phyloP scores from a whole-genome alignment of 2,888 invertebrate genomes.

The Muscina levida region DNA sequence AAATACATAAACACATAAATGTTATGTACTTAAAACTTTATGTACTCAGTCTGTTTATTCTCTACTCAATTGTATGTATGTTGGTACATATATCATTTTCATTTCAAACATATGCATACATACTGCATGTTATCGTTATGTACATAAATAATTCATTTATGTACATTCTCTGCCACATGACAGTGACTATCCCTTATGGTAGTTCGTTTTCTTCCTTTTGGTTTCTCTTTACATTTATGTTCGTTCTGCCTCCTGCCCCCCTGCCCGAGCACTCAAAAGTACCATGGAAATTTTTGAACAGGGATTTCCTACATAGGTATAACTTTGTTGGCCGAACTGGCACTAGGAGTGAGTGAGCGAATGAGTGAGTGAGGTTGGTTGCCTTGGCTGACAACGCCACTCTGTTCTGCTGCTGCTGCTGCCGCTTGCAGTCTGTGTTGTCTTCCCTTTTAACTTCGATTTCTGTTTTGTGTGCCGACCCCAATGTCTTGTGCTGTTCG shows the following conservation, averaged over 20 bases:
- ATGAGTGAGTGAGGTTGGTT: too few relatives aligned
- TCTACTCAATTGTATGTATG: too few relatives aligned
- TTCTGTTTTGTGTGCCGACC: too few relatives aligned
- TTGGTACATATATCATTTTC: constrained; percentile 30
- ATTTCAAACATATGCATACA: too few relatives aligned
- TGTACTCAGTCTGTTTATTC: too few relatives aligned
- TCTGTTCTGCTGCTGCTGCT: too few relatives aligned
- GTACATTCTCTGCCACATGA: not conserved
- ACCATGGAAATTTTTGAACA: too few relatives aligned
- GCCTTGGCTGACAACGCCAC: not conserved
- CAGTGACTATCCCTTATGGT: constrained; percentile 54
- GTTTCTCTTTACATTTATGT: constrained; percentile 13
- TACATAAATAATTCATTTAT: constrained; percentile 12
- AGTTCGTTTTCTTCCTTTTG: too few relatives aligned
- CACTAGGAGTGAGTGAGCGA: constrained; percentile 27
- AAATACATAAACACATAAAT: not conserved
- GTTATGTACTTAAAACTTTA: too few relatives aligned
- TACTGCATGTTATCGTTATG: too few relatives aligned
- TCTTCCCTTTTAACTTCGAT: too few relatives aligned
- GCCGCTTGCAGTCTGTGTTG: not conserved
- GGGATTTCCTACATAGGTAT: too few relatives aligned
- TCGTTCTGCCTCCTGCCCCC: constrained; percentile 15
- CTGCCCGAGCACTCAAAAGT: not conserved
- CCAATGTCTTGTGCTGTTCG: constrained; percentile 29
- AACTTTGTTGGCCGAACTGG: constrained; percentile 34